phyloP scores from a whole-genome alignment of 2,113 vertebrate species.

The Ptychochromis oligacanthus region DNA sequence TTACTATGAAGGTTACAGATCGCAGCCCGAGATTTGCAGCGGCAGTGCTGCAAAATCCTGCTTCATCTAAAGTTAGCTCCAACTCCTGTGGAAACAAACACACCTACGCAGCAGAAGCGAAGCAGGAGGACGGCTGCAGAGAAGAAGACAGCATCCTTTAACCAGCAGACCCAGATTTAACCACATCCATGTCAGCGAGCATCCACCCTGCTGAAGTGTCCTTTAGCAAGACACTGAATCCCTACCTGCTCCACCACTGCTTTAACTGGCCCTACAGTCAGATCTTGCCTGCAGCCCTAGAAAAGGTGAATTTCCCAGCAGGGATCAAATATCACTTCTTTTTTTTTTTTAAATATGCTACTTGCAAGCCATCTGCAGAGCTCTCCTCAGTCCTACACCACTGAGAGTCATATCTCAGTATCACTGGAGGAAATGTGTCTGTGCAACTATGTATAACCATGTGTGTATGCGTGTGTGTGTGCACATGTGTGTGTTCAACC shows the following conservation, averaged over 20 bases:
- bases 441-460: slow-evolving; percentile 13
- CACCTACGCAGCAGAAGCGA: slow-evolving; percentile 59
- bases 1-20: slow-evolving; percentile 16
- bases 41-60: slow-evolving; percentile 20
- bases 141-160: slow-evolving; percentile 33
- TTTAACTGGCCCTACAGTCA: slow-evolving; percentile 43
- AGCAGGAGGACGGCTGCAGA: slow-evolving; percentile 32
- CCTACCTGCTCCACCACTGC: not conserved
- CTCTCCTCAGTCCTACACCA: slow-evolving; percentile 48
- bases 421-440: slow-evolving; percentile 56
- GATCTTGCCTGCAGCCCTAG: slow-evolving; percentile 28
- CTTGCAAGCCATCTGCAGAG: slow-evolving; percentile 56
- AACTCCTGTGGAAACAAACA: slow-evolving; percentile 65
- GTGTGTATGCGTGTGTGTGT: slow-evolving; percentile 9
- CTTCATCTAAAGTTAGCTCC: slow-evolving; percentile 63
- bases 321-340: slow-evolving; percentile 64
- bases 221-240: slow-evolving; percentile 55
- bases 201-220: slow-evolving; percentile 48
- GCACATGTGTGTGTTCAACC: slow-evolving; percentile 50
- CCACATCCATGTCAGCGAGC: slow-evolving; percentile 35
- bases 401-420: slow-evolving; percentile 40
- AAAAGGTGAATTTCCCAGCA: slow-evolving; percentile 53
- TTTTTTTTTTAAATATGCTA: slow-evolving; percentile 57
- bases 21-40: slow-evolving; percentile 48
- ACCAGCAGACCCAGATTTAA: slow-evolving; percentile 44